phyloP scores from a whole-genome alignment of 2,888 invertebrate genomes.

The Tupiocoris notatus region DNA sequence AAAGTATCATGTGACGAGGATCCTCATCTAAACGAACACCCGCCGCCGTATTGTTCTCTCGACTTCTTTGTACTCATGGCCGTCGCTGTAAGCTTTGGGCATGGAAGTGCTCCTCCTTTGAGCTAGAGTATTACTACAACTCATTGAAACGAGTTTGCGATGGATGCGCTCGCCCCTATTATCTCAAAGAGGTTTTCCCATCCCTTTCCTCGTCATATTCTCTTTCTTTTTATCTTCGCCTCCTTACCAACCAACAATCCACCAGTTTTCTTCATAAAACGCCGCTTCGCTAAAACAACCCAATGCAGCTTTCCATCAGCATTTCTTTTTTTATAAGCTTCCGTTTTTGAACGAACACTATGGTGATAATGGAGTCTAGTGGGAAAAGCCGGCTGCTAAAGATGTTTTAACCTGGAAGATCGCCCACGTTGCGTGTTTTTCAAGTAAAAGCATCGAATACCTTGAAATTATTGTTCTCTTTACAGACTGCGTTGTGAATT shows the following conservation, averaged over 20 bases:
- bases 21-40: neutral
- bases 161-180: conserved; percentile 21
- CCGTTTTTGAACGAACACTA: neutral
- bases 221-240: neutral
- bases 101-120: neutral
- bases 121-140: neutral
- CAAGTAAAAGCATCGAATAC: no score
- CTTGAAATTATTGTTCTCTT: no score
- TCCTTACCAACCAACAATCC: neutral
- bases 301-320: neutral
- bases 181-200: conserved; percentile 17
- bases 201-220: neutral
- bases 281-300: neutral
- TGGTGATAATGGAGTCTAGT: neutral
- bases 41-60: neutral
- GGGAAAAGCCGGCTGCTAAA: neutral
- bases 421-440: no score
- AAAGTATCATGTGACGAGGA: neutral
- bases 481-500: no score
- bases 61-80: neutral
- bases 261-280: neutral
- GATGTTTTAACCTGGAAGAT: neutral
- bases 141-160: neutral
- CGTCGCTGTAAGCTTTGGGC: no score
- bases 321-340: neutral